Evolutionary conservation across 2,888 invertebrate genomes (phyloP), one percentile per base, ranked within the genome.

Genomic region (Trisateles emortualis): DNA sequence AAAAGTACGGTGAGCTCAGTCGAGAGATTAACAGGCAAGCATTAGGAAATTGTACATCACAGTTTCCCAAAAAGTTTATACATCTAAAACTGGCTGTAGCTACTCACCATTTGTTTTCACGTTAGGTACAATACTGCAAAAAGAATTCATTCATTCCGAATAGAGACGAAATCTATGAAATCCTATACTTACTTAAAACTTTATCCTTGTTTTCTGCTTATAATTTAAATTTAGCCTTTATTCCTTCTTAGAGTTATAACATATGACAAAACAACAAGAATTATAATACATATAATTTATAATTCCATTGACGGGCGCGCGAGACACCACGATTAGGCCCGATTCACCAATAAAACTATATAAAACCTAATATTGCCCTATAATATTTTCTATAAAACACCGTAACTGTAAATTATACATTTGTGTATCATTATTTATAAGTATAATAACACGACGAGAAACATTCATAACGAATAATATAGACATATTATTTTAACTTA

Each of bases 361-460:
- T 22, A 30, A 38, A 47, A 24, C 46, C 36, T 17, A 14, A 14
- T 16, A 36, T 36, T 36, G 14, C 36, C 41, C 29, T 52, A 51
- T 62, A 53, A 57, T 48, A 58, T 64, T 64, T 62, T 58, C 41
- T 60, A 67, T 59, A 56, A 51, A 55, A 52, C 52, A 55, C 29
- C 39, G 14, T 50, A 64, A 69, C 54, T 62, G 63, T 47, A 60
- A 63, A 56, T 64, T 73, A 70, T 56, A 73, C 59, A 65, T 70
- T 63, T 64, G 61, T 65, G 73, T 69, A 73, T 72, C 71, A 74
- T 76, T 81, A 80, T 81, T 83, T 82, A 82, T 81, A 82, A 79
- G 76, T 71, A 69, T 86, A 84, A 86, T 85, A 79, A 82, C 74
- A 76, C 66, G 74, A 76, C 77, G 78, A 79, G 77, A 78, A 81